Evolutionary conservation across 2,888 invertebrate species (phyloP), one percentile per base, ranked within the genome.

Genomic region (Mechanitis mazaeus): DNA sequence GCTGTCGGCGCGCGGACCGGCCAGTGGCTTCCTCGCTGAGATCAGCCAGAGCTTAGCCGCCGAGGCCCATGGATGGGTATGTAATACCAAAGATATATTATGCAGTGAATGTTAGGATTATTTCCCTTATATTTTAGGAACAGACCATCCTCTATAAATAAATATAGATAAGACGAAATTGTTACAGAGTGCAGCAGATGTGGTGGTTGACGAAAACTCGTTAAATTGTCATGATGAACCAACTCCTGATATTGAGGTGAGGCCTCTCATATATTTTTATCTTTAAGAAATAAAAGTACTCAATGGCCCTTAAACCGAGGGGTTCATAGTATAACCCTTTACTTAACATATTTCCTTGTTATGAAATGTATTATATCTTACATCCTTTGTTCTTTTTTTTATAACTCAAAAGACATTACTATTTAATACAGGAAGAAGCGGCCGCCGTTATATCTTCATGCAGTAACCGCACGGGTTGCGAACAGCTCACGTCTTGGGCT

Each of bases 401-500:
- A 20, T 20, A 20, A 20, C 20, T 20, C 20, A 20, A 20, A 20
- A 20, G 20, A 45, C 12, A 45, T 45, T 6, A n/a, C 35, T 5
- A 56, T 42, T 56, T 12, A 57, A 64, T 54, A 0, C 63, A 89
- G 89, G 87, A 87, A 70, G 89, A 89, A 58, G 84, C 84, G 0
- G 84, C 74, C 0, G 86, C 86, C n/a, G 89, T 90, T 56, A 90
- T 89, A 54, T 83, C 87, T 0, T 87, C 87, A 0, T 87, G 88
- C 77, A 83, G 83, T 60, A 80, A 67, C 62, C 72, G 84, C 0
- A 79, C 76, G 20, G 84, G 84, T 59, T 83, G 87, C 59, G 88
- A 88, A 54, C 91, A 91, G 72, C 81, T 90, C 12, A 82, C 90
- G 0, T 85, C 87, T 0, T 89, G 91, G 90, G 88, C 89, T 89